phyloP scores from a whole-genome alignment of 2,888 invertebrate species.

The Orchestes rusci region DNA sequence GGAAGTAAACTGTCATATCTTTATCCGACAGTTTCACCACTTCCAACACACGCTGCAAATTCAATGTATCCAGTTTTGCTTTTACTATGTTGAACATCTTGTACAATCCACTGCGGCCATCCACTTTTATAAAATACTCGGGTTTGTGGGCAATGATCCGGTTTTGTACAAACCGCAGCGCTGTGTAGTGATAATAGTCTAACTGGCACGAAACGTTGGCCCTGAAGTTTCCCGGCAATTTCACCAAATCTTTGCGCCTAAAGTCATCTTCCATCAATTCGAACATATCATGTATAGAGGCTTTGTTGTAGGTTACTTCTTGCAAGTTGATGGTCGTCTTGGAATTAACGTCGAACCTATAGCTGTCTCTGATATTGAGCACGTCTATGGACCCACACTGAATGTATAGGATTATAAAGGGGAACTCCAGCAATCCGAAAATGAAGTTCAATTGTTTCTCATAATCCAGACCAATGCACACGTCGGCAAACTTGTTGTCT shows the following conservation, averaged over 20 bases:
- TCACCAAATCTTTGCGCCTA: conserved; percentile 44
- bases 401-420: conserved; percentile 50
- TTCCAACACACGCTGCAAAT: conserved; percentile 37
- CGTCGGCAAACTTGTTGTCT: conserved; percentile 27
- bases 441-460: conserved; percentile 39
- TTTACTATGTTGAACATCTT: conserved; percentile 48
- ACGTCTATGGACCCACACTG: conserved; percentile 50
- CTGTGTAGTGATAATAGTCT: conserved; percentile 46
- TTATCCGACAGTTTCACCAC: conserved; percentile 35
- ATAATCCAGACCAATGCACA: conserved; percentile 25
- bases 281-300: conserved; percentile 38
- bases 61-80: conserved; percentile 42
- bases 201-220: conserved; percentile 46
- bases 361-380: conserved; percentile 40
- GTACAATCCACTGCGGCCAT: conserved; percentile 47
- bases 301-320: conserved; percentile 25
- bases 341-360: conserved; percentile 36
- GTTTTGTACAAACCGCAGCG: conserved; percentile 46
- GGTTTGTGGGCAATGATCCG: conserved; percentile 49
- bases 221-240: conserved; percentile 45
- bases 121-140: conserved; percentile 51
- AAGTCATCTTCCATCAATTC: conserved; percentile 25
- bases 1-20: conserved; percentile 12
- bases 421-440: conserved; percentile 34
- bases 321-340: conserved; percentile 33